Evolutionary conservation across 2,113 vertebrate species (phyloP).

Genomic region (Pollimyrus isidori): DNA sequence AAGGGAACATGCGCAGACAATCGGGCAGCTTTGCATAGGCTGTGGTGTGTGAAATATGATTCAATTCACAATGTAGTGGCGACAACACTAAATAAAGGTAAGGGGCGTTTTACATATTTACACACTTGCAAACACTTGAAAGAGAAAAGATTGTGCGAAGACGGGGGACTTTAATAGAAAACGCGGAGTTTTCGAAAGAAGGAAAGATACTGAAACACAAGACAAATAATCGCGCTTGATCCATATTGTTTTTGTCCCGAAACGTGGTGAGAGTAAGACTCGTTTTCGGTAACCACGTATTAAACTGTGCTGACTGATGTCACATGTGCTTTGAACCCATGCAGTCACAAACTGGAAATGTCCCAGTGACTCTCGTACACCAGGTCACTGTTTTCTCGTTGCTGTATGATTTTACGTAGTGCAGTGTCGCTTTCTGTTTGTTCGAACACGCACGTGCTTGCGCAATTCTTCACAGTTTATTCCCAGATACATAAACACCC

Average conservation of each 20-base stretch:
- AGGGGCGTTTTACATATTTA: constrained; percentile 14
- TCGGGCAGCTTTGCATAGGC: background rate
- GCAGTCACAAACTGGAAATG: background rate
- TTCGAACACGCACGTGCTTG: background rate
- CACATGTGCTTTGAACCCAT: background rate
- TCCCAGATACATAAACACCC: background rate
- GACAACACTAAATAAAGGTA: constrained; percentile 16
- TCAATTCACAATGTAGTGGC: constrained; percentile 10
- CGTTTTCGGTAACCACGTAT: background rate
- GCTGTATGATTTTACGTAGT: background rate
- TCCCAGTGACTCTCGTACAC: background rate
- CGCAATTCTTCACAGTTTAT: background rate
- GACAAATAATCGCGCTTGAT: background rate
- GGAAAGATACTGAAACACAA: background rate
- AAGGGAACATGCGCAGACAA: background rate
- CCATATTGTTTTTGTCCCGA: background rate
- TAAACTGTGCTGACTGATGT: background rate
- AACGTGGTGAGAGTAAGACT: background rate
- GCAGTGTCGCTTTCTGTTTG: background rate
- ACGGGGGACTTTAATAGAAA: background rate
- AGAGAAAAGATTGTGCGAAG: background rate
- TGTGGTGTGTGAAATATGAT: background rate
- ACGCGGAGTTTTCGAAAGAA: background rate
- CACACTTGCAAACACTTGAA: background rate
- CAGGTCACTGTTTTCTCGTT: background rate